Evolutionary conservation across 2,888 invertebrate species (phyloP), one percentile per base, ranked within the genome.

Genomic region (Unio delphinus): DNA sequence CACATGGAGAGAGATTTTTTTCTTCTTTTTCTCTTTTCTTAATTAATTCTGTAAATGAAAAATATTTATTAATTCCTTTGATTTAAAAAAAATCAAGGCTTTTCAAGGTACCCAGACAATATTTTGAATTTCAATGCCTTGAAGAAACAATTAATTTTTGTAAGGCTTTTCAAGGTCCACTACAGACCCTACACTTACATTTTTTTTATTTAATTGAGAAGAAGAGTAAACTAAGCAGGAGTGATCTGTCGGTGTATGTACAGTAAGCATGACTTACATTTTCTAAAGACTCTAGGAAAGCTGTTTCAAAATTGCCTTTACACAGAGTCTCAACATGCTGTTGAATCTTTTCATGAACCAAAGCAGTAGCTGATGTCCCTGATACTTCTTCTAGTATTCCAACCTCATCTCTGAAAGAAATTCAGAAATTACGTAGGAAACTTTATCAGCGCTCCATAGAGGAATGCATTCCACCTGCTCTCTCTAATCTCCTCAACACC

Each of bases 231-330:
- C 18, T 28, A 62, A 26, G 17, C 5, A n/a, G 59, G 20, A 1
- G 3, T 15, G 26, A 23, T 23, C 18, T 11, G 3, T 17, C 1
- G 18, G 11, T 59, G 8, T 26, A 23, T 23, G 59, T 15, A 59
- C 26, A n/a, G 18, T 55, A 45, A 17, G 15, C 54, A 23, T n/a
- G 57, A 64, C 80, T 70, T 68, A 94, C 94, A 87, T 93, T 93
- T 91, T 96, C 94, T 26, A 97, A 91, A 67, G 92, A 92, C n/a
- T 91, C 91, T 65, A 97, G 92, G 84, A 95, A 95, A 7, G 95
- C 94, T 28, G 93, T 92, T 91, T 97, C 95, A 91, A 96, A 97
- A 83, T 94, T 95, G 55, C 95, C 95, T 82, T 95, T 94, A 86
- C 97, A 97, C 0, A 94, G 93, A 82, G 94, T 94, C 83, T 94